These are phyloP conservation scores for Megaceryle torquata DNA, from an alignment of 2,113 vertebrate genomes.

Conservation along the genomic window DNA sequence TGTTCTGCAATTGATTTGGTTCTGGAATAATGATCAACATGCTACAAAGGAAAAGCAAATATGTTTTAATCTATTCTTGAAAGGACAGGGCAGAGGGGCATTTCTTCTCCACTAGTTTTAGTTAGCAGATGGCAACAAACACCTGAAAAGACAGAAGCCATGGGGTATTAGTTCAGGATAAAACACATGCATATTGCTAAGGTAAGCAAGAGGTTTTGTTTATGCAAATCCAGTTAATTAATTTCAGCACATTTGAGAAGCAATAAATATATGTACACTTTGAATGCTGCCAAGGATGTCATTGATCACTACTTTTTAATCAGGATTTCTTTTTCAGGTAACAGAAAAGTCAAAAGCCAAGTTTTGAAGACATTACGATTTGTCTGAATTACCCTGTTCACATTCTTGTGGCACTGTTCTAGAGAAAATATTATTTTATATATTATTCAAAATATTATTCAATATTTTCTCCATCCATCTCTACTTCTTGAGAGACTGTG, in stretches of 20 bases:
- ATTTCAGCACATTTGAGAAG: slow-evolving; percentile 46
- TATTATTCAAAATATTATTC: not conserved
- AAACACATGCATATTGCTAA: not conserved
- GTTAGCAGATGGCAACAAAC: not conserved
- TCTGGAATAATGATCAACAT: slow-evolving; percentile 92
- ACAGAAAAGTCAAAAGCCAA: slow-evolving; percentile 11
- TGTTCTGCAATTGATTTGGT: slow-evolving; percentile 93
- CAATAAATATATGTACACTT: slow-evolving; percentile 54
- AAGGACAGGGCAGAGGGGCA: not conserved
- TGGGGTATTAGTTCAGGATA: not conserved
- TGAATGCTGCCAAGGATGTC: slow-evolving; percentile 50
- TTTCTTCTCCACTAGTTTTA: not conserved
- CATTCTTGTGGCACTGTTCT: too few species aligned
- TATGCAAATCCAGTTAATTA: slow-evolving; percentile 39
- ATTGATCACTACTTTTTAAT: slow-evolving; percentile 17
- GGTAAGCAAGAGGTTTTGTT: not conserved
- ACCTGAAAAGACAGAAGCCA: not conserved
- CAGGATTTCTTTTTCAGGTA: slow-evolving; percentile 39
- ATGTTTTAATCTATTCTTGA: not conserved
- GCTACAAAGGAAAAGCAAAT: slow-evolving; percentile 72
- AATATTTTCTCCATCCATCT: not conserved
- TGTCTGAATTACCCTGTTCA: too few species aligned
- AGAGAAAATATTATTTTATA: too few species aligned
- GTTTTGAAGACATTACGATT: too few species aligned
- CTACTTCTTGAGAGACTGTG: not conserved